A percentile compares a stretch with the other conserved stretches of the same genome.
These are phyloP conservation scores for Tanaodytes sp. DNA, from an alignment of 2,888 invertebrate genomes.

Conservation along the genomic window DNA sequence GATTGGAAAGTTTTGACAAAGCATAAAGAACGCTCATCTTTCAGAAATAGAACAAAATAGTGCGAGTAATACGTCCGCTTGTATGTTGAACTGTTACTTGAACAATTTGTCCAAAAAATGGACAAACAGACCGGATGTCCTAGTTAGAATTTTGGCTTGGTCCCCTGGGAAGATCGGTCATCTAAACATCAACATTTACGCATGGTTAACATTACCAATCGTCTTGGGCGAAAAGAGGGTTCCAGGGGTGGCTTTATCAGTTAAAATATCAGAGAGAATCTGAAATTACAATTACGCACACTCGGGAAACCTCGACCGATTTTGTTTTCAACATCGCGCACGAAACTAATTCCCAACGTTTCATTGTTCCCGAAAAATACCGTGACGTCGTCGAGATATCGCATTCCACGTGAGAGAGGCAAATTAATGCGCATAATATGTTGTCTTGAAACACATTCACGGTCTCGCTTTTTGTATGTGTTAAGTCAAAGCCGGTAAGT, in stretches of 20 bases:
- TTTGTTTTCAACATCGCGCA: conserved; percentile 26
- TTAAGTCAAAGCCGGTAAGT: conserved; percentile 63
- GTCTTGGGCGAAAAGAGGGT: conserved; percentile 53
- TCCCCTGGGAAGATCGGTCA: conserved; percentile 45
- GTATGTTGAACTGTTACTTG: too few relatives aligned
- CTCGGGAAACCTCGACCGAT: conserved; percentile 54
- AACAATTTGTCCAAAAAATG: not conserved
- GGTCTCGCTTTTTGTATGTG: conserved; percentile 64
- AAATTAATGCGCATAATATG: conserved; percentile 72
- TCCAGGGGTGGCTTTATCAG: conserved; percentile 56
- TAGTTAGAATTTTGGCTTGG: conserved; percentile 40
- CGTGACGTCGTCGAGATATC: conserved; percentile 54
- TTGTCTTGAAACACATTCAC: conserved; percentile 68
- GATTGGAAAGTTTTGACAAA: too few relatives aligned
- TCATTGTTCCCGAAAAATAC: conserved; percentile 15
- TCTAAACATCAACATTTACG: conserved; percentile 40
- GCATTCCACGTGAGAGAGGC: conserved; percentile 65
- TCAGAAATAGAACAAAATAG: too few relatives aligned
- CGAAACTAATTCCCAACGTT: conserved; percentile 8
- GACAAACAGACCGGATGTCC: conserved; percentile 41
- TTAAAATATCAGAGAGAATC: conserved; percentile 67
- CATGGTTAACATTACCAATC: conserved; percentile 65
- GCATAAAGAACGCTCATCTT: too few relatives aligned
- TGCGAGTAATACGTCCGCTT: too few relatives aligned
- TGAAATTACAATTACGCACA: conserved; percentile 70